Conservation (phyloP, 2,888 invertebrate genomes). For the Chrysolina americana region DNA sequence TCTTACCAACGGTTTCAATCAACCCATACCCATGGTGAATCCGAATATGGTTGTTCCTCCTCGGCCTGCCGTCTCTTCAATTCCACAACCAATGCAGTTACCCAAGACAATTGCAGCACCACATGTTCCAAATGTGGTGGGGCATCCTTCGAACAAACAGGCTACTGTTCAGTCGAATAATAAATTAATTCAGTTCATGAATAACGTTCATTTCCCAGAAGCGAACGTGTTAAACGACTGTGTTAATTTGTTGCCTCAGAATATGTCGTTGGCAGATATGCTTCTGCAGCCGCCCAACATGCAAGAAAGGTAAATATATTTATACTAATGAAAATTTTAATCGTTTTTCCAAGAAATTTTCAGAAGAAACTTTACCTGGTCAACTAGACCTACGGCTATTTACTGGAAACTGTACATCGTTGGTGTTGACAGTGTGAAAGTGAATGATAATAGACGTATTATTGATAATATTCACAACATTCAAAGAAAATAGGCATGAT, state of each 20-base stretch:
- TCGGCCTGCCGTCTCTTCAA: conserved; percentile 42
- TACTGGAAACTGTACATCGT: no score
- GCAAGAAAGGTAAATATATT: conserved; percentile 69
- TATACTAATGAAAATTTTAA: background rate
- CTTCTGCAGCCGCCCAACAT: conserved; percentile 69
- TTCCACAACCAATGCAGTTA: conserved; percentile 45
- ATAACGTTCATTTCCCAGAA: conserved; percentile 74
- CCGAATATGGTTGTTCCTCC: conserved; percentile 54
- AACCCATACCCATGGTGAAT: conserved; percentile 57
- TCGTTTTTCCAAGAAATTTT: no score
- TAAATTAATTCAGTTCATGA: conserved; percentile 73
- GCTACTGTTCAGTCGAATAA: conserved; percentile 55
- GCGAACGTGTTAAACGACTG: conserved; percentile 63
- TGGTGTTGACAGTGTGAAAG: no score
- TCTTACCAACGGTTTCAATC: conserved; percentile 49
- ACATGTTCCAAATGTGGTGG: conserved; percentile 32
- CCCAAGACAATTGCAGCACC: conserved; percentile 33
- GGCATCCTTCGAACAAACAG: conserved; percentile 12
- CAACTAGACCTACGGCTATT: no score
- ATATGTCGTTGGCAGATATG: conserved; percentile 74
- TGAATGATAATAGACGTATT: no score
- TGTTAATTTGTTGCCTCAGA: conserved; percentile 71
- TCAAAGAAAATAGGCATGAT: no score
- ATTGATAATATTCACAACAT: no score
- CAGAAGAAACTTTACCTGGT: no score